A percentile compares a stretch with the other conserved stretches of the same genome.
Conservation (phyloP, 2,888 invertebrate species). For the Eumacrocentrus americanus region DNA sequence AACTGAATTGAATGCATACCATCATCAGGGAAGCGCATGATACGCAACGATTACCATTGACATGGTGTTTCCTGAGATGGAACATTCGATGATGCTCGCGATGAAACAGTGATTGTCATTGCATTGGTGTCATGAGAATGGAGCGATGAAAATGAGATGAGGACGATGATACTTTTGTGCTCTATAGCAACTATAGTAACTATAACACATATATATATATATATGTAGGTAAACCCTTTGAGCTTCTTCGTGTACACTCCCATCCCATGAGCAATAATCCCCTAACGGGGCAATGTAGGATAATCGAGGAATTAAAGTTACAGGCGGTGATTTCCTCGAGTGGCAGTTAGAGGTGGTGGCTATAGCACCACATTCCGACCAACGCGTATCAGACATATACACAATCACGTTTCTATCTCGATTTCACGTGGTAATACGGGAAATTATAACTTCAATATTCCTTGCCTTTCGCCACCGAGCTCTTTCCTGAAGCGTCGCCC, state of each 20-base stretch:
- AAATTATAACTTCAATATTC: conserved; percentile 41
- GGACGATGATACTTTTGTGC: conserved; percentile 22
- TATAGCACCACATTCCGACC: not conserved
- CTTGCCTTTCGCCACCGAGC: not conserved
- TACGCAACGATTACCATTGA: not conserved
- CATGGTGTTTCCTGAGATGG: not conserved
- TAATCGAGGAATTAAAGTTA: conserved; percentile 59
- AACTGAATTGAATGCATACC: not conserved
- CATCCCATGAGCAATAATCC: conserved; percentile 19
- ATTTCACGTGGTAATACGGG: conserved; percentile 36
- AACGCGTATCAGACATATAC: conserved; percentile 11
- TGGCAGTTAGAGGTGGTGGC: conserved; percentile 30
- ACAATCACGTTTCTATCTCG: conserved; percentile 29
- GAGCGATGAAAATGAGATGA: not conserved
- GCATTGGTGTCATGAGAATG: conserved; percentile 1
- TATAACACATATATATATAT: not conserved
- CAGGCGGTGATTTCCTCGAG: conserved; percentile 52
- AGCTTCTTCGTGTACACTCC: not conserved
- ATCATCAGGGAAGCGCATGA: not conserved
- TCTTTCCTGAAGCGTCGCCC: no score
- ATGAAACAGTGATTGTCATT: not conserved
- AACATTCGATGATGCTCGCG: not conserved
- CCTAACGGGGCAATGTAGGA: conserved; percentile 55
- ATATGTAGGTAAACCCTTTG: not conserved
- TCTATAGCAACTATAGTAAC: conserved; percentile 5